These are phyloP conservation scores for Phengaris alcon DNA, from an alignment of 2,888 invertebrate genomes.

Conservation along the genomic window DNA sequence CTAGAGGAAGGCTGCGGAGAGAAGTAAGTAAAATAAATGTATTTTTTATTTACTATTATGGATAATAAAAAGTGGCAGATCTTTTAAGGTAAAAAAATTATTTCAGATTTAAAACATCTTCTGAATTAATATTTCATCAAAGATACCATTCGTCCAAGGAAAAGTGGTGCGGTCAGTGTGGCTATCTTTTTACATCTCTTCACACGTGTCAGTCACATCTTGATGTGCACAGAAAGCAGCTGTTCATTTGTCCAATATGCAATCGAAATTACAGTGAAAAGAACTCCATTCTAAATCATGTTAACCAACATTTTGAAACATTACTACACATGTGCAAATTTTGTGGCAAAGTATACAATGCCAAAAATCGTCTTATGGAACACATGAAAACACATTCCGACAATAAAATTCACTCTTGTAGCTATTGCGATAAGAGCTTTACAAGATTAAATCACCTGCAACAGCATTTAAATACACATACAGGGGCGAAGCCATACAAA, in stretches of 20 bases:
- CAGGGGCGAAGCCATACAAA: constrained; percentile 74
- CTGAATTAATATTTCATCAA: constrained; percentile 56
- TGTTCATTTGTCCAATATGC: constrained; percentile 78
- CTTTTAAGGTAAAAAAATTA: background rate
- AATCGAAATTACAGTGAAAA: constrained; percentile 75
- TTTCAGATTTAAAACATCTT: constrained; percentile 55
- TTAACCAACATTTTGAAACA: constrained; percentile 58
- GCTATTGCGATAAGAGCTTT: constrained; percentile 74
- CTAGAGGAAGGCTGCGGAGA: constrained; percentile 54
- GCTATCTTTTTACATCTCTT: constrained; percentile 54
- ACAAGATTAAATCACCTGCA: constrained; percentile 49
- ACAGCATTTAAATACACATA: constrained; percentile 80
- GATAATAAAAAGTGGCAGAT: background rate
- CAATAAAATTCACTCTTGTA: constrained; percentile 70
- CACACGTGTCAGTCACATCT: constrained; percentile 56
- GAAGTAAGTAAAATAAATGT: constrained; percentile 47
- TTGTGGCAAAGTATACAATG: constrained; percentile 77
- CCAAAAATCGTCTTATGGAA: constrained; percentile 55
- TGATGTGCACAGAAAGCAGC: constrained; percentile 55
- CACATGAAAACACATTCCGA: constrained; percentile 63
- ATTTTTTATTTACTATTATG: background rate
- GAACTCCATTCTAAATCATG: constrained; percentile 56
- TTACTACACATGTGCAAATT: constrained; percentile 76
- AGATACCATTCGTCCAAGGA: constrained; percentile 48
- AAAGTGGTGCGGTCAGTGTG: constrained; percentile 60